These are phyloP conservation scores for Calyptommatus sinebrachiatus DNA, from an alignment of 2,113 vertebrate genomes.

Conservation along the genomic window DNA sequence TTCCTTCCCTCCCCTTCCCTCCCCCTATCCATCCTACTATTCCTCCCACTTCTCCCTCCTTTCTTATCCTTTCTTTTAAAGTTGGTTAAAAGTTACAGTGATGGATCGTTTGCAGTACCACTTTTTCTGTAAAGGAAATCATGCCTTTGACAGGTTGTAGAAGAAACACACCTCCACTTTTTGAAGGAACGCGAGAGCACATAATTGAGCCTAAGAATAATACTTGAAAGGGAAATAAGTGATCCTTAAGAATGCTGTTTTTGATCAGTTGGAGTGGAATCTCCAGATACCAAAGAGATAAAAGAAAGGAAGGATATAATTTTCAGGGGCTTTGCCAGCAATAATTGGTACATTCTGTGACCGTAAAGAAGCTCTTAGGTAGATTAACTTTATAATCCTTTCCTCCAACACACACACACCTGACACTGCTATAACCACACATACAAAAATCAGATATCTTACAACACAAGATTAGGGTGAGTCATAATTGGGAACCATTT, in stretches of 20 bases:
- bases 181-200: neutral
- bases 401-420: conserved; percentile 34
- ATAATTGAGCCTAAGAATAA: conserved; percentile 31
- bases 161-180: conserved; percentile 20
- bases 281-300: neutral
- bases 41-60: too few relatives aligned
- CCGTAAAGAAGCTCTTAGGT: conserved; percentile 30
- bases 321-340: conserved; percentile 33
- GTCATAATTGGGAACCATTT: conserved; percentile 21
- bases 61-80: neutral
- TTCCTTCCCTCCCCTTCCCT: too few relatives aligned
- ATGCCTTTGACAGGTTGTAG: neutral
- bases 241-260: conserved; percentile 33
- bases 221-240: conserved; percentile 37
- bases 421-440: conserved; percentile 40
- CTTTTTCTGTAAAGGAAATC: neutral
- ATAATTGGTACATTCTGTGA: conserved; percentile 37
- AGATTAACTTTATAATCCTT: conserved; percentile 38
- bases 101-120: too few relatives aligned
- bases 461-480: neutral
- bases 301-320: conserved; percentile 1
- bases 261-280: conserved; percentile 22
- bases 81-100: neutral
- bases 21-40: too few relatives aligned
- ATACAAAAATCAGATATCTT: neutral